Conservation (phyloP, 2,113 vertebrate genomes). For the Progne subis region DNA sequence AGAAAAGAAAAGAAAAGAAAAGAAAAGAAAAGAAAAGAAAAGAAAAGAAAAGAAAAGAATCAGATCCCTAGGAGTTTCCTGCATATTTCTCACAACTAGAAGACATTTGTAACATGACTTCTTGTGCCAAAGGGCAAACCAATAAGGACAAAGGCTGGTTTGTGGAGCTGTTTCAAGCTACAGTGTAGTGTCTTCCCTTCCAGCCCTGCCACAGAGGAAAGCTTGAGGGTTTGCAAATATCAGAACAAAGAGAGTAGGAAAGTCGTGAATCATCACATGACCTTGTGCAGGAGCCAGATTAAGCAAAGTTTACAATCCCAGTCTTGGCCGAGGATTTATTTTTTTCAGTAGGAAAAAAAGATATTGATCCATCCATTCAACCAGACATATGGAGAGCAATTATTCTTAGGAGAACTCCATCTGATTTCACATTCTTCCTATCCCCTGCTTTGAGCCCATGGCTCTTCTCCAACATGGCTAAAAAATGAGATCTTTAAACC, state of each 20-base stretch:
- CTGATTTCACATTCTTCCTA: not conserved
- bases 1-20: too few relatives aligned
- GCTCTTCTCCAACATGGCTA: not conserved
- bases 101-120: not conserved
- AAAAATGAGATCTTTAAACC: not conserved
- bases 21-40: too few relatives aligned
- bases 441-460: not conserved
- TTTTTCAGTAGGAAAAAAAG: not conserved
- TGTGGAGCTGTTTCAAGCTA: not conserved
- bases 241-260: not conserved
- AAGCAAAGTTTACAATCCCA: not conserved
- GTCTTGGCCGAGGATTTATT: not conserved
- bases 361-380: not conserved
- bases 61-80: not conserved
- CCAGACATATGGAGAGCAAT: not conserved
- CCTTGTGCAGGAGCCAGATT: not conserved
- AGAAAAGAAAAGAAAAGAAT: fast-evolving
- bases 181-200: not conserved
- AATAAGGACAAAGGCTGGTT: not conserved
- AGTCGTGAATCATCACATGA: not conserved
- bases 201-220: not conserved
- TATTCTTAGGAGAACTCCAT: not conserved
- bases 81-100: not conserved
- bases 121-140: not conserved
- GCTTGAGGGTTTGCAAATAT: not conserved